A percentile compares a stretch with the other conserved stretches of the same genome.
Conservation (phyloP, 2,888 invertebrate species). For the Brachynemurus nebulosus region DNA sequence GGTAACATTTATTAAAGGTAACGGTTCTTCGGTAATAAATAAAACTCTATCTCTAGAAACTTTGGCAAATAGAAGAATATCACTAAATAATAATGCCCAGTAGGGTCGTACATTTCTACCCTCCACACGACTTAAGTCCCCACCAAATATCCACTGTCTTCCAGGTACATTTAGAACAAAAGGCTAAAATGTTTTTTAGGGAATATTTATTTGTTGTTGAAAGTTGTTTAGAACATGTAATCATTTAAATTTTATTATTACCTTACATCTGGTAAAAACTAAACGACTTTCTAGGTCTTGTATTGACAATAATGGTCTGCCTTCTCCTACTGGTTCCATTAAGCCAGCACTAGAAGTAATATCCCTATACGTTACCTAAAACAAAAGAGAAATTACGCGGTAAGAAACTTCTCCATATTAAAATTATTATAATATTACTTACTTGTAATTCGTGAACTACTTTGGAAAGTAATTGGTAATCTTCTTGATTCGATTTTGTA, state of each 20-base stretch:
- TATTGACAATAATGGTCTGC: slow-evolving; percentile 64
- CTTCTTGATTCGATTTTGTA: slow-evolving; percentile 34
- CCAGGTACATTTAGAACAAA: slow-evolving; percentile 72
- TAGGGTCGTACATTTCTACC: slow-evolving; percentile 68
- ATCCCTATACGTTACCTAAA: slow-evolving; percentile 58
- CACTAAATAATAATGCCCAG: slow-evolving; percentile 75
- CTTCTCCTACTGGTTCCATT: slow-evolving; percentile 76
- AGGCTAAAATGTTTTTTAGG: slow-evolving; percentile 51
- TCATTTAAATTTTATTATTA: slow-evolving; percentile 25
- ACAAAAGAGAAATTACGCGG: slow-evolving; percentile 6
- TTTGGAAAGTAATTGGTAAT: slow-evolving; percentile 33
- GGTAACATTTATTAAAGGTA: slow-evolving; percentile 60
- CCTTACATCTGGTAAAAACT: slow-evolving; percentile 83
- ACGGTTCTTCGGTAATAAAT: slow-evolving; percentile 77
- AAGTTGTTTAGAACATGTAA: not conserved
- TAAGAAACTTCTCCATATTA: not conserved
- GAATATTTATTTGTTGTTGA: not conserved
- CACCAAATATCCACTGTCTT: slow-evolving; percentile 81
- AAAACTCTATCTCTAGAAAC: slow-evolving; percentile 75
- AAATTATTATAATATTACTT: slow-evolving; percentile 10
- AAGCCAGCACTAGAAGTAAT: slow-evolving; percentile 71
- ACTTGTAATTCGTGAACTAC: slow-evolving; percentile 36
- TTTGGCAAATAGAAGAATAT: slow-evolving; percentile 72
- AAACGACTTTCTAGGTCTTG: slow-evolving; percentile 76
- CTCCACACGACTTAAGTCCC: slow-evolving; percentile 70